Percentiles rank a stretch among this genome's conserved stretches.
Evolutionary conservation across 2,888 invertebrate species (phyloP).

Genomic region (Cryptocheilus praepositus): DNA sequence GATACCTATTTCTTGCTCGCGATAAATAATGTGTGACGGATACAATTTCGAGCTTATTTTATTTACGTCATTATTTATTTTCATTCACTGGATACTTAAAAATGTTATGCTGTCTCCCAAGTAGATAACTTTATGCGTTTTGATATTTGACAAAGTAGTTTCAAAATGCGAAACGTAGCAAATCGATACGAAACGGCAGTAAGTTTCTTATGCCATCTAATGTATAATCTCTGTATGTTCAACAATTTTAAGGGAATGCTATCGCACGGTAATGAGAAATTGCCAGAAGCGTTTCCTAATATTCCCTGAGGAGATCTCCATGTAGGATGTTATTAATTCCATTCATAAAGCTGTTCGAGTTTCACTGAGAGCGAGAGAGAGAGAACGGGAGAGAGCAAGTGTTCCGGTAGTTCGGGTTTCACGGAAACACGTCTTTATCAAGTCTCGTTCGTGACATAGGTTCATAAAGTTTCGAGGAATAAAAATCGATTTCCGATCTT

Average conservation of each 20-base stretch:
- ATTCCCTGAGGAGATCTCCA: constrained; percentile 22
- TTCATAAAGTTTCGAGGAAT: constrained; percentile 27
- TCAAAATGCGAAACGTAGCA: no score
- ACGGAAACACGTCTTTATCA: constrained; percentile 48
- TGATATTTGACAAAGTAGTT: no score
- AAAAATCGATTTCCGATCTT: constrained; percentile 20
- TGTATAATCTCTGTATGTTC: background rate
- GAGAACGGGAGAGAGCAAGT: constrained; percentile 11
- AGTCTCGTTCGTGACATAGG: constrained; percentile 26
- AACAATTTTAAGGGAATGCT: background rate
- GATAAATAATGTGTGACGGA: no score
- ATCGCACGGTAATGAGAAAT: constrained; percentile 26
- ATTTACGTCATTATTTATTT: no score
- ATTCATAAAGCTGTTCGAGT: constrained; percentile 48
- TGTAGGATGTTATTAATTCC: constrained; percentile 49
- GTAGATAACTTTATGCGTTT: no score
- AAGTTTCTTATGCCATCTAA: background rate
- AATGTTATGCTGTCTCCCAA: no score
- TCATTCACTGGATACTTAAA: no score
- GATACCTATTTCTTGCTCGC: no score
- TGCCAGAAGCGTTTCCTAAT: constrained; percentile 31
- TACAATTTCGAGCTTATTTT: no score
- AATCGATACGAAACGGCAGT: no score
- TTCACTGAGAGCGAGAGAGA: constrained; percentile 35
- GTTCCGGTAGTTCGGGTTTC: constrained; percentile 35